Percentiles rank a stretch among this genome's conserved stretches.
Evolutionary conservation across 2,113 vertebrate genomes (phyloP).

Genomic region (Procavia capensis): DNA sequence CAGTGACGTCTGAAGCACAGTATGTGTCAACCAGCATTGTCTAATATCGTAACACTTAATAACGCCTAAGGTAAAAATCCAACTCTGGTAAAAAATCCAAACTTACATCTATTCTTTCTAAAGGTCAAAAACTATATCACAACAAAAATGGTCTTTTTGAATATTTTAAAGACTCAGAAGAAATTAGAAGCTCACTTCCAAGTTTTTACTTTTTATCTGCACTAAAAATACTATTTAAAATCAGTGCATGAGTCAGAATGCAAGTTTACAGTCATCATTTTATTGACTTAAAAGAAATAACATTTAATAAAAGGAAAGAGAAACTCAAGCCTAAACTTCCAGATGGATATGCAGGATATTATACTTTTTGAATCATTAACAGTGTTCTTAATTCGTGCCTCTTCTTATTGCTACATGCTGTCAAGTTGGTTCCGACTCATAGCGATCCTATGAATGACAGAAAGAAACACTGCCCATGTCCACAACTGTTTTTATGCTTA

Average conservation of each 20-base stretch:
- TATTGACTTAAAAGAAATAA: constrained; percentile 48
- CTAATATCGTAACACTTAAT: neutral
- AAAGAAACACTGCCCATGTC: too few species aligned
- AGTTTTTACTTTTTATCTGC: neutral
- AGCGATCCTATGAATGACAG: too few species aligned
- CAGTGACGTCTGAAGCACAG: neutral
- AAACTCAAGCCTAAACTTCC: constrained; percentile 27
- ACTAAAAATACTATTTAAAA: constrained; percentile 26
- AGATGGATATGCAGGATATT: neutral
- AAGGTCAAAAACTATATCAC: neutral
- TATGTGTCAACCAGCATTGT: neutral
- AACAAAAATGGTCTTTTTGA: neutral
- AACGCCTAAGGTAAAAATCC: neutral
- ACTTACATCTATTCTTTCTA: neutral
- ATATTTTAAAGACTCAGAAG: constrained; percentile 4
- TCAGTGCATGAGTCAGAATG: neutral
- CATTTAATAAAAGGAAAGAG: neutral
- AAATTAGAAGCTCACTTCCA: neutral
- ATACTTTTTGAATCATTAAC: neutral
- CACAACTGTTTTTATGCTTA: too few species aligned
- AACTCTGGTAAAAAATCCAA: neutral
- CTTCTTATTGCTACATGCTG: too few species aligned
- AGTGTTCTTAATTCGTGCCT: neutral
- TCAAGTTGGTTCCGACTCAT: too few species aligned
- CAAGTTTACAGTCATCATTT: constrained; percentile 21